Conservation (phyloP, 2,888 invertebrate species). For the Pachymerium ferrugineum region DNA sequence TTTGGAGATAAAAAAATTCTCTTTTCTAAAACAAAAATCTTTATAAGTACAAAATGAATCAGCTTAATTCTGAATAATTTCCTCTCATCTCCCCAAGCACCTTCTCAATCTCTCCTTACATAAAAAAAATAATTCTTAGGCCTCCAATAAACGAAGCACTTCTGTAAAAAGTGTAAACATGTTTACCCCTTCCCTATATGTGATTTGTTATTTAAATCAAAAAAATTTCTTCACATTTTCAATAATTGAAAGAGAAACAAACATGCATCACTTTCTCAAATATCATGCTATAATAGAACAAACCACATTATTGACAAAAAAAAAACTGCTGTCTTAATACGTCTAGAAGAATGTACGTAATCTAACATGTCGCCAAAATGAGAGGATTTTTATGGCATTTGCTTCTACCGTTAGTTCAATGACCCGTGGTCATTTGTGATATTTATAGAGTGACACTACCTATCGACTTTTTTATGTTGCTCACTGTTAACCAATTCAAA, state of each 20-base stretch:
- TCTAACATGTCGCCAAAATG: too few species aligned
- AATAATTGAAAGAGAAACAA: too few species aligned
- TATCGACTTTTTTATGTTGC: neutral
- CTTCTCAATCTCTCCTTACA: constrained; percentile 8
- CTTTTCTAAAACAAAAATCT: neutral
- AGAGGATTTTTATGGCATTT: neutral
- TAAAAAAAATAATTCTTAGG: neutral
- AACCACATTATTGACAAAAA: neutral
- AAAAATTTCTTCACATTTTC: too few species aligned
- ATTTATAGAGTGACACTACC: neutral
- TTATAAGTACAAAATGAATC: neutral
- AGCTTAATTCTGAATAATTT: too few species aligned
- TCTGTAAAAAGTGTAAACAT: too few species aligned
- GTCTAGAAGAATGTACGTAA: too few species aligned
- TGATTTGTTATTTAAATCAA: too few species aligned
- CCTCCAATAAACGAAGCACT: too few species aligned
- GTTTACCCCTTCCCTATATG: too few species aligned
- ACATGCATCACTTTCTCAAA: neutral
- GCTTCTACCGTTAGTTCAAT: neutral
- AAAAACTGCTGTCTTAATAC: neutral
- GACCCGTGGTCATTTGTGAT: neutral
- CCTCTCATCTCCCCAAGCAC: constrained; percentile 18
- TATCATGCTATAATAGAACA: neutral
- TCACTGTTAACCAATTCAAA: too few species aligned
- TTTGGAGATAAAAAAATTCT: neutral